phyloP scores from a whole-genome alignment of 1,140 invertebrate species.

The Lordiphosa stackelbergi region DNA sequence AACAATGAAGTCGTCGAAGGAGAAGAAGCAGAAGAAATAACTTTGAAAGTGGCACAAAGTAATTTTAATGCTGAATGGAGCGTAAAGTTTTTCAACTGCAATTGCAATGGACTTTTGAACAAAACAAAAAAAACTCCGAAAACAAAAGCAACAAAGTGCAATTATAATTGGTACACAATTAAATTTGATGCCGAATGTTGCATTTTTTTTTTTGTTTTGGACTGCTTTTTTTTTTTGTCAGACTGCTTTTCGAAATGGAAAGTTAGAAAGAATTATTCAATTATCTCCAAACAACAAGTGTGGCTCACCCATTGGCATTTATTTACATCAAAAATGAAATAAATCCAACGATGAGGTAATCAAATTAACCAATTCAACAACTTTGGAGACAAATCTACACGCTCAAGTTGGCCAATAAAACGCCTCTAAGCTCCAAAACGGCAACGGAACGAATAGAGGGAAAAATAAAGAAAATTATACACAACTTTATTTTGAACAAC shows the following conservation, averaged over 20 bases:
- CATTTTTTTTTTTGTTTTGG: neutral
- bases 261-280: neutral
- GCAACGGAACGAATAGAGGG: neutral
- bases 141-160: conserved; percentile 30
- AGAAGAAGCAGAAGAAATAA: conserved; percentile 45
- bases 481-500: conserved; percentile 15
- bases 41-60: conserved; percentile 70
- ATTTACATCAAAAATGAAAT: neutral
- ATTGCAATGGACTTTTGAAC: conserved; percentile 53
- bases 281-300: neutral
- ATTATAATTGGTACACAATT: conserved; percentile 54
- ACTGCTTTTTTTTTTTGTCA: neutral
- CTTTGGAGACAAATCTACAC: conserved; percentile 4
- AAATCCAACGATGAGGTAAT: conserved; percentile 12
- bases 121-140: conserved; percentile 29
- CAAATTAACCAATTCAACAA: conserved; percentile 31
- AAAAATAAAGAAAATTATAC: conserved; percentile 6
- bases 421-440: conserved; percentile 21
- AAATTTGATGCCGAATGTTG: conserved; percentile 8
- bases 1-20: conserved; percentile 21
- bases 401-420: conserved; percentile 36
- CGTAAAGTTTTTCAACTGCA: conserved; percentile 72
- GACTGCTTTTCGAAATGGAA: neutral
- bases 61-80: conserved; percentile 73
- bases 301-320: no score